phyloP scores from a whole-genome alignment of 2,888 invertebrate species.

The Podabrus alpinus region DNA sequence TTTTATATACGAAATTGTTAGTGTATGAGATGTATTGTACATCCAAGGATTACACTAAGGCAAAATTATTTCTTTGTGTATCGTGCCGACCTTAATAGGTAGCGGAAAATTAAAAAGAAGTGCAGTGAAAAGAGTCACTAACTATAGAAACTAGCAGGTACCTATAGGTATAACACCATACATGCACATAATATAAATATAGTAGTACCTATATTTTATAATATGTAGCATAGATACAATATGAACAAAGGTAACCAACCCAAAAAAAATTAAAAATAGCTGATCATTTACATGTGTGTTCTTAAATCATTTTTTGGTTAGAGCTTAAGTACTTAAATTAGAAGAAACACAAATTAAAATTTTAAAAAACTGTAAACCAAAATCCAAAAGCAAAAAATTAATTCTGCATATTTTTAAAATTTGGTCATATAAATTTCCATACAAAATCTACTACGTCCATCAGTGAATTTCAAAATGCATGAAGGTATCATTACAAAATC shows the following conservation, averaged over 20 bases:
- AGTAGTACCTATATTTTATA: too few relatives aligned
- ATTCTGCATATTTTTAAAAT: too few relatives aligned
- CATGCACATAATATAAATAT: not conserved
- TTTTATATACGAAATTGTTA: not conserved
- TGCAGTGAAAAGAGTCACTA: conserved; percentile 27
- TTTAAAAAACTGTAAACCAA: too few relatives aligned
- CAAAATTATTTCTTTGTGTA: conserved; percentile 19
- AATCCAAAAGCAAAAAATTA: too few relatives aligned
- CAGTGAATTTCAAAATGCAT: too few relatives aligned
- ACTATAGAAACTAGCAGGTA: conserved; percentile 20
- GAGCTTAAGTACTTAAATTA: too few relatives aligned
- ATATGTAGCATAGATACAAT: not conserved
- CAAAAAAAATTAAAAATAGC: not conserved
- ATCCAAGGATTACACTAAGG: conserved; percentile 6
- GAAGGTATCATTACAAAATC: too few relatives aligned
- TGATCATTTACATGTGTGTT: too few relatives aligned
- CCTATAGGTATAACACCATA: not conserved
- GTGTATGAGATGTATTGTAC: not conserved
- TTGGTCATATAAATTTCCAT: too few relatives aligned
- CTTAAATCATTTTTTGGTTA: too few relatives aligned
- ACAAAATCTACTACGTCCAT: too few relatives aligned
- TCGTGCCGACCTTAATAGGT: conserved; percentile 18
- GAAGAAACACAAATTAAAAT: too few relatives aligned
- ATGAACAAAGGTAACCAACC: not conserved
- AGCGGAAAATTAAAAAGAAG: conserved; percentile 12